Conservation (phyloP, 2,113 vertebrate genomes). For the Balaeniceps rex region DNA sequence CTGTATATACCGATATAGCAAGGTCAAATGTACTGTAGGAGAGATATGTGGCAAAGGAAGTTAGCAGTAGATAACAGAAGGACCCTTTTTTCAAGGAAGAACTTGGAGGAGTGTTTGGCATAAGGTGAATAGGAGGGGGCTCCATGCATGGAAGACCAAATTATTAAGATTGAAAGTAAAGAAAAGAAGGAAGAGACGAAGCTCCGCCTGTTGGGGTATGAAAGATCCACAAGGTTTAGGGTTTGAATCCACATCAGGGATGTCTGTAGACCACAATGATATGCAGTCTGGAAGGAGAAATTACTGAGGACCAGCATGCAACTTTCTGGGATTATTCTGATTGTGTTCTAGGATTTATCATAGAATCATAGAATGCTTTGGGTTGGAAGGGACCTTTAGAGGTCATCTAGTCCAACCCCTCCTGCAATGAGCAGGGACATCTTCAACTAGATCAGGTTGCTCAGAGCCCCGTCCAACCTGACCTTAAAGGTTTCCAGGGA, state of each 20-base stretch:
- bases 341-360: neutral
- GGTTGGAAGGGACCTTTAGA: no score
- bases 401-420: no score
- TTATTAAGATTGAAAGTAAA: neutral
- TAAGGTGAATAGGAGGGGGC: neutral
- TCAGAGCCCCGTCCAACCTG: neutral
- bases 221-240: neutral
- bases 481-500: neutral
- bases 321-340: neutral
- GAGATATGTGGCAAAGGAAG: neutral
- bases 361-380: no score
- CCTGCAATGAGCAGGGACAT: no score
- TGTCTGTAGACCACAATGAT: neutral
- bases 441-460: neutral
- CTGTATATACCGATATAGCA: neutral
- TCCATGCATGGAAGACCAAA: neutral
- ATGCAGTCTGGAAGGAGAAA: neutral
- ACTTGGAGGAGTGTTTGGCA: neutral
- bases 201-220: neutral
- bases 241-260: neutral
- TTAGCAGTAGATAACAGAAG: neutral
- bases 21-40: neutral
- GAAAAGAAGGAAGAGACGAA: neutral
- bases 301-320: neutral
- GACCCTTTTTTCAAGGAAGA: neutral